Base-by-base conservation (phyloP, 2,888 invertebrate genomes). In the Macrostomum cliftonense region DNA sequence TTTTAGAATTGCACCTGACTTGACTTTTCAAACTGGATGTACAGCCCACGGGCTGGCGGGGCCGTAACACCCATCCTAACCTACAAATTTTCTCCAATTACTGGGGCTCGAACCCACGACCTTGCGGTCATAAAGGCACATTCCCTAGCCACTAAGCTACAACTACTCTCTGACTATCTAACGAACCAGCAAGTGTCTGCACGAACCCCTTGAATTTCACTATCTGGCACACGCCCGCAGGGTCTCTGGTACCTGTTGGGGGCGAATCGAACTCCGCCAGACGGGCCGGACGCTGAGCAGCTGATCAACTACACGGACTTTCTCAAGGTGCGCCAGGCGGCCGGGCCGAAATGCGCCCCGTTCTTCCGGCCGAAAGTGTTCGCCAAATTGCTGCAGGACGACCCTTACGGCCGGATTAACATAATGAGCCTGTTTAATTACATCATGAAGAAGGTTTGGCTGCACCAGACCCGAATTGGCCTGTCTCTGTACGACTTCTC, bases 381-480 rank as follows among this genome's bases (percentile, higher is more conserved):
- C 68, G 83, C 84, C 1, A 83, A 86, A 54, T 73, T 93, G 2
- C 81, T 85, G 63, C 81, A 83, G 52, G 79, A 79, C 0, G 89
- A 91, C 63, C 79, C 81, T 0, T 80, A 82, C 59, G 88, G 88
- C 0, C 76, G 83, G 50, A 81, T 93, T 36, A 81, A 84, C 17
- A 85, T 87, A 16, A 81, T 82, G 67, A 81, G 84, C 0, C 76
- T 93, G 52, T 91, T 89, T 69, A 91, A 89, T 71, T 93, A 91
- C 63, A 82, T 87, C 0, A 70, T 89, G 87, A 76, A 86, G 13
- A 82, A 89, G 64, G 85, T 88, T 9, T 93, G 91, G 89, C 73
- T 88, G 43, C 83, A 86, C 62, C 89, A 93, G 72, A 89, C 89
- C 0, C 76, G 91, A 62, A 86, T 93, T 49, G 88, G 89, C 0